Conservation (phyloP, 2,888 invertebrate genomes). For the Willowsia nigromaculata region DNA sequence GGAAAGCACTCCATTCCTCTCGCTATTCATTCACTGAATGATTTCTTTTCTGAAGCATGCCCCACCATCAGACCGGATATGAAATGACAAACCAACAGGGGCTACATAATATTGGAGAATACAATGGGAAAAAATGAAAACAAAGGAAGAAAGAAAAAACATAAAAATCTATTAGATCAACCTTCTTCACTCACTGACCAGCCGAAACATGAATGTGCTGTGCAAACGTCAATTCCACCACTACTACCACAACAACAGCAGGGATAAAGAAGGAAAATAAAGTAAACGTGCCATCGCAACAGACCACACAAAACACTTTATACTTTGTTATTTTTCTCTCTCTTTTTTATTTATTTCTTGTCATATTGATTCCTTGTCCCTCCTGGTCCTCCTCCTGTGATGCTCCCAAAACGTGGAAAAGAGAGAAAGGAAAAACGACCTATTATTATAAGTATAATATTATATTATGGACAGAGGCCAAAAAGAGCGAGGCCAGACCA, state of each 20-base stretch:
- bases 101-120: not conserved
- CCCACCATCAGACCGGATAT: constrained; percentile 15
- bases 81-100: constrained; percentile 25
- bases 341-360: constrained; percentile 34
- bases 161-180: constrained; percentile 37
- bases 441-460: not conserved
- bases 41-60: constrained; percentile 14
- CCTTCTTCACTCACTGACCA: constrained; percentile 18
- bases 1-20: constrained; percentile 8
- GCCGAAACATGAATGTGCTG: constrained; percentile 11
- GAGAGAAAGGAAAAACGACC: not conserved
- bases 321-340: constrained; percentile 8
- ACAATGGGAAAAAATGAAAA: not conserved
- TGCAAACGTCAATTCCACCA: constrained; percentile 7
- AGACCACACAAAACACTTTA: not conserved
- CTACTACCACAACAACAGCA: constrained; percentile 9
- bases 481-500: constrained; percentile 25
- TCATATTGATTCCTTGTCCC: constrained; percentile 39
- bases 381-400: constrained; percentile 28
- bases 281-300: constrained; percentile 23
- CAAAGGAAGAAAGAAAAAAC: not conserved
- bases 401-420: not conserved
- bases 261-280: not conserved
- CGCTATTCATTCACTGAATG: constrained; percentile 9
- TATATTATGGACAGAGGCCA: constrained; percentile 38